Evolutionary conservation across 2,888 invertebrate genomes (phyloP).

Genomic region (Pseudococcus viburni): DNA sequence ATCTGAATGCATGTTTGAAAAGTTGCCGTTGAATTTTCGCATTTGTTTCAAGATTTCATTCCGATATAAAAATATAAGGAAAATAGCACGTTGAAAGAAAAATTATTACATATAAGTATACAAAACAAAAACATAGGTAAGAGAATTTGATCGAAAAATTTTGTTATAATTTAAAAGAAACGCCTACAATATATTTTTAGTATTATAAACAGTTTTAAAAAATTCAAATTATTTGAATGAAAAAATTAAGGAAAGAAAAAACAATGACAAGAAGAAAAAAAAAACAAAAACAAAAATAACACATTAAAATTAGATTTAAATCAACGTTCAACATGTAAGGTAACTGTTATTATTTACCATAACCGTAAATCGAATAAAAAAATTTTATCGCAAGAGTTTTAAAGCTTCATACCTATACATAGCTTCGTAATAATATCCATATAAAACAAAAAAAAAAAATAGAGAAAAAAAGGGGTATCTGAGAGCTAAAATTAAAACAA

Average conservation of each 20-base stretch:
- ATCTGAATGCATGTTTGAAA: constrained; percentile 25
- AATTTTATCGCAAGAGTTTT: constrained; percentile 35
- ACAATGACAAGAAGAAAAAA: constrained; percentile 52
- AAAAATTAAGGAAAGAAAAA: constrained; percentile 43
- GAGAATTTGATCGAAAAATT: constrained; percentile 11
- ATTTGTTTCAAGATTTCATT: neutral
- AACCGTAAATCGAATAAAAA: constrained; percentile 37
- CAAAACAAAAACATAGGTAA: neutral
- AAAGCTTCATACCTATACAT: constrained; percentile 56
- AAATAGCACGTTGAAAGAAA: neutral
- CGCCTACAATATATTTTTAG: neutral
- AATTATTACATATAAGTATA: neutral
- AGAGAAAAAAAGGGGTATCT: constrained; percentile 32
- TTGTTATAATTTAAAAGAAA: neutral
- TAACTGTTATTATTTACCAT: constrained; percentile 61
- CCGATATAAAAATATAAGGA: neutral
- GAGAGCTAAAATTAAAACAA: constrained; percentile 40
- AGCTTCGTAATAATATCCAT: constrained; percentile 45
- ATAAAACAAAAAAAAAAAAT: constrained; percentile 21
- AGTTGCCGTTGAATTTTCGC: neutral
- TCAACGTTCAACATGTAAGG: constrained; percentile 58
- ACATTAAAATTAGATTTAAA: constrained; percentile 60
- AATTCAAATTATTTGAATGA: constrained; percentile 52
- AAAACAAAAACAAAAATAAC: constrained; percentile 55
- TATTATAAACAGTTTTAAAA: neutral